These are phyloP conservation scores for Barypeithes pellucidus DNA, from an alignment of 2,888 invertebrate species.

Conservation along the genomic window DNA sequence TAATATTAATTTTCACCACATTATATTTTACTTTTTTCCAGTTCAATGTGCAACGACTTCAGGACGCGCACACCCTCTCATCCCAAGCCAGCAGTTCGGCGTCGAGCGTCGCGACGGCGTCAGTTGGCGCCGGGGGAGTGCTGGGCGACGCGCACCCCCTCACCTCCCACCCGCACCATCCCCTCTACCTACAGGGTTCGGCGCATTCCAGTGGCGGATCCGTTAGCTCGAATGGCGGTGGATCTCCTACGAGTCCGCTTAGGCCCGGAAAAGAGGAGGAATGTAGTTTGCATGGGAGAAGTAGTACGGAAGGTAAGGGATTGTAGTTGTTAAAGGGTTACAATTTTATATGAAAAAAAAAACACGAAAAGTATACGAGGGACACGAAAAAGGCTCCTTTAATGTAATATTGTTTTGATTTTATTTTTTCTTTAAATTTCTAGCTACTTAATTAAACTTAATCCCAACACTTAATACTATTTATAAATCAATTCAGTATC, in stretches of 20 bases:
- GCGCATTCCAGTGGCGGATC: conserved; percentile 70
- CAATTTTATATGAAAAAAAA: no score
- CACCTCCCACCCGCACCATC: conserved; percentile 59
- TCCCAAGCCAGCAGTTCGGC: conserved; percentile 60
- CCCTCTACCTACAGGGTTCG: conserved; percentile 67
- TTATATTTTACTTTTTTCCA: conserved; percentile 59
- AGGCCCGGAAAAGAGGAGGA: conserved; percentile 78
- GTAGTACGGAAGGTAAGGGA: conserved; percentile 74
- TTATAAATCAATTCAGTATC: no score
- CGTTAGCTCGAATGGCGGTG: conserved; percentile 70
- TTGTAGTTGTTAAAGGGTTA: neutral
- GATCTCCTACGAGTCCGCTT: conserved; percentile 69
- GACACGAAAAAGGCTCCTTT: no score
- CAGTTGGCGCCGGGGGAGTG: conserved; percentile 60
- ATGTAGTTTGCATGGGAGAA: conserved; percentile 75
- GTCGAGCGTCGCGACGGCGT: conserved; percentile 60
- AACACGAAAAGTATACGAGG: no score
- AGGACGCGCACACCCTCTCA: conserved; percentile 69
- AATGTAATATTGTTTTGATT: no score
- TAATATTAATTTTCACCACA: no score
- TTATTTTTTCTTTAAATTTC: no score
- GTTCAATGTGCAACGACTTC: conserved; percentile 72
- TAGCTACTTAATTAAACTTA: no score
- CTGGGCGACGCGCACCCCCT: conserved; percentile 55
- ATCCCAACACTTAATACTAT: no score